Percentiles rank a stretch among this genome's conserved stretches.
Conservation (phyloP, 2,888 invertebrate genomes). For the Athalia rosae region DNA sequence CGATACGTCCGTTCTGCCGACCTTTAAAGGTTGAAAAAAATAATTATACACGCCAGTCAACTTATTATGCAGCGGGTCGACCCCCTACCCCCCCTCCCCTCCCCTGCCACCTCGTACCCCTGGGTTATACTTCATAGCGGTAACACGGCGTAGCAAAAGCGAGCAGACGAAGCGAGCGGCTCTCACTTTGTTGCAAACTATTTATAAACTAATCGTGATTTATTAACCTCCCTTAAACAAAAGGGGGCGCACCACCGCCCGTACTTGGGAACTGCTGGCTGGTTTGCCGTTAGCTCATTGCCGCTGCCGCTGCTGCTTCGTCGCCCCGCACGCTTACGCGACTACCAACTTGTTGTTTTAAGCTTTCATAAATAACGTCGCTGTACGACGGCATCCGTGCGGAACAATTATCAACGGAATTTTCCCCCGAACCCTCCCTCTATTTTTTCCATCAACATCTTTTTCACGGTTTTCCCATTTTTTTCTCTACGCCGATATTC, state of each 20-base stretch:
- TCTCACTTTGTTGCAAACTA: conserved; percentile 33
- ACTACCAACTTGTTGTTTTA: conserved; percentile 36
- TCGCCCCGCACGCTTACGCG: conserved; percentile 5
- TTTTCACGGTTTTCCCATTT: no score
- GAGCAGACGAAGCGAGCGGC: neutral
- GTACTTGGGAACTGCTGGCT: neutral
- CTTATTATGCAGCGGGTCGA: conserved; percentile 15
- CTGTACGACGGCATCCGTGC: conserved; percentile 3
- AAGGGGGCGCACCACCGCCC: conserved; percentile 54
- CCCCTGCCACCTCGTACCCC: neutral
- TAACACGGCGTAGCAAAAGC: neutral
- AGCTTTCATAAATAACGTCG: conserved; percentile 35
- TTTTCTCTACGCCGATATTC: no score
- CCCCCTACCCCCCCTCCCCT: neutral
- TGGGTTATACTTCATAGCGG: no score
- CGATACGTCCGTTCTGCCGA: neutral
- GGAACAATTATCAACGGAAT: no score
- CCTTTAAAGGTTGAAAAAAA: conserved; percentile 43
- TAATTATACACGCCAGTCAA: conserved; percentile 29
- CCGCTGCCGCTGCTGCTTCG: neutral
- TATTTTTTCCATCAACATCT: no score
- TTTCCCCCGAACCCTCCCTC: neutral
- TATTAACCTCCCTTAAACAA: conserved; percentile 67
- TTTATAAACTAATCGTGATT: conserved; percentile 67
- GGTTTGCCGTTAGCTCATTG: no score